A percentile compares a stretch with the other conserved stretches of the same genome.
phyloP scores from a whole-genome alignment of 2,113 vertebrate genomes.

The Rallus limicola region DNA sequence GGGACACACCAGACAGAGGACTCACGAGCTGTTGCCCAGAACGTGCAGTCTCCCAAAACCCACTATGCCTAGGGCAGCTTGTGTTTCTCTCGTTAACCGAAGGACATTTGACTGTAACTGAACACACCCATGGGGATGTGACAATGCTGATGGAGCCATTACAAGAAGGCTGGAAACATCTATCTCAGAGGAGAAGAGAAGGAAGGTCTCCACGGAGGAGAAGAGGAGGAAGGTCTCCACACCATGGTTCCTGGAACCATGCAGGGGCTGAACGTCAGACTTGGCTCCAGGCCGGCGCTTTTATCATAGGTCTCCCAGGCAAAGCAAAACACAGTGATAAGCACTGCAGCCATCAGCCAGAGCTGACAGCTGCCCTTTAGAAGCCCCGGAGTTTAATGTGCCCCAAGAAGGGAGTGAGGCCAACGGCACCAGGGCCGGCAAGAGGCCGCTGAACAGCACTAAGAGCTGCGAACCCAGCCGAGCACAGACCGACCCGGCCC shows the following conservation, averaged over 20 bases:
- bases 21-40: background rate
- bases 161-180: background rate
- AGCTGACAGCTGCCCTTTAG: no score
- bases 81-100: background rate
- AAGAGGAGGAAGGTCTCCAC: background rate
- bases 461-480: background rate
- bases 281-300: background rate
- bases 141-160: background rate
- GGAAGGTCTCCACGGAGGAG: background rate
- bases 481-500: accelerated
- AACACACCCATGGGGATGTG: background rate
- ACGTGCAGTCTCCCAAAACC: background rate
- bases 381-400: background rate
- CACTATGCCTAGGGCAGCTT: background rate
- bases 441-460: background rate
- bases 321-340: background rate
- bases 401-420: background rate
- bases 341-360: background rate
- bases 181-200: background rate
- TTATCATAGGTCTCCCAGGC: background rate
- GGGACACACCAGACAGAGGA: background rate
- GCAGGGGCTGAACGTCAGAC: background rate
- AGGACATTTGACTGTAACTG: background rate
- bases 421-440: no score
- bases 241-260: background rate